Percentiles rank a stretch among this genome's conserved stretches.
Evolutionary conservation across 2,888 invertebrate genomes (phyloP).

Genomic region (Metacarcinus magister): DNA sequence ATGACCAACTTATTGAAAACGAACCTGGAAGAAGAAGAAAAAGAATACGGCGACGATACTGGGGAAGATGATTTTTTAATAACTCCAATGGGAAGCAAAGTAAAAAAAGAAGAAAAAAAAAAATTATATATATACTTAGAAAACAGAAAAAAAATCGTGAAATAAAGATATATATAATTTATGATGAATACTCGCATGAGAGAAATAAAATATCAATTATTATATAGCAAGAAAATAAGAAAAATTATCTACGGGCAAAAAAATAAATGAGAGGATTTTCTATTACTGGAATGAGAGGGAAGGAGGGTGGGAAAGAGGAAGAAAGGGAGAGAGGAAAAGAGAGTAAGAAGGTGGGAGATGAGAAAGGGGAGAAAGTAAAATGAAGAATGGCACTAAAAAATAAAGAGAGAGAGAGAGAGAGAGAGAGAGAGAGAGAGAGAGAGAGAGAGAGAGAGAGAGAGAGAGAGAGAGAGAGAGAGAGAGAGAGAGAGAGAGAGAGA

Average conservation of each 20-base stretch:
- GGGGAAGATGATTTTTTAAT: not conserved
- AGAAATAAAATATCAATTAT: no score
- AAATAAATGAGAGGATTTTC: not conserved
- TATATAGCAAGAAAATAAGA: no score
- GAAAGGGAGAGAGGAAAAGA: not conserved
- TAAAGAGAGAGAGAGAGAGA: no score
- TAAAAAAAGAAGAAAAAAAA: not conserved
- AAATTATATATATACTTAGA: not conserved
- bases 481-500: not conserved
- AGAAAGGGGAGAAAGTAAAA: not conserved
- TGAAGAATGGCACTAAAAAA: no score
- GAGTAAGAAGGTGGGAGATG: not conserved
- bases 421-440: no score
- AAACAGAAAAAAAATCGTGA: no score
- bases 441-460: not conserved
- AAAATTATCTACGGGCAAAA: not conserved
- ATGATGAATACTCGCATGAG: no score
- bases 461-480: constrained; percentile 35
- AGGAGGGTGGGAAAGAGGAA: not conserved
- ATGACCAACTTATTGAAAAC: not conserved
- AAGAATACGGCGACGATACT: no score
- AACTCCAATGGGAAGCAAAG: not conserved
- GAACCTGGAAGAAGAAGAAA: not conserved
- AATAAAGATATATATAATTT: no score
- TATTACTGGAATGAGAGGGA: not conserved